Evolutionary conservation across 2,797 vertebrate genomes (phyloP).

Genomic region (Potorous gilbertii): DNA sequence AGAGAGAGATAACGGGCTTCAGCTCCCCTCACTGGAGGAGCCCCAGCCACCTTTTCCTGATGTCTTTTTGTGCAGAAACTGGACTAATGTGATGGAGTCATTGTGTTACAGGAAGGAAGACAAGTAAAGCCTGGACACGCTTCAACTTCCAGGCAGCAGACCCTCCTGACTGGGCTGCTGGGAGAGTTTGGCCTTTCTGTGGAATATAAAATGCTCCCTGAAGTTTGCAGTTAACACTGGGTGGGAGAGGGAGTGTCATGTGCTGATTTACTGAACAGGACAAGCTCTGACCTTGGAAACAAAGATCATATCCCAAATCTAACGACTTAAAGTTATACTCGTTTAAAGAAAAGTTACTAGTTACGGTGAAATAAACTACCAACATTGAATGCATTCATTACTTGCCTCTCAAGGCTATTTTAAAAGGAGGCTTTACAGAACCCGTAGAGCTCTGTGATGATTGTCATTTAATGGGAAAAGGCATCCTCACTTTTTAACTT

Average conservation of each 20-base stretch:
- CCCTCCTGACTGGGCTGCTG: not conserved
- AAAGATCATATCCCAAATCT: not conserved
- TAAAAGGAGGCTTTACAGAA: not conserved
- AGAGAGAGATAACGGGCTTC: not conserved
- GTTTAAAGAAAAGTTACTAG: not conserved
- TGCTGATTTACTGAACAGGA: not conserved
- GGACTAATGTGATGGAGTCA: not conserved
- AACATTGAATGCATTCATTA: not conserved
- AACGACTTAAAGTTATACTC: not conserved
- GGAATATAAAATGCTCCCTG: not conserved
- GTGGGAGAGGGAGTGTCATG: not conserved
- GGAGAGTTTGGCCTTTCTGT: not conserved
- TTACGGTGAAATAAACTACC: not conserved
- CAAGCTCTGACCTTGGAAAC: not conserved
- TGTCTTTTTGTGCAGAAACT: not conserved
- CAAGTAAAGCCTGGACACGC: not conserved
- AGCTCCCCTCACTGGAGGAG: not conserved
- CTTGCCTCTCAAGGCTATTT: not conserved
- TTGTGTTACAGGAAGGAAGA: not conserved
- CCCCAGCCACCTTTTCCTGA: not conserved
- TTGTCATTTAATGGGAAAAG: not conserved
- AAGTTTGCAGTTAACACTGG: not conserved
- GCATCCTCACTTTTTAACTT: not conserved
- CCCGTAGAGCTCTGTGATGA: not conserved
- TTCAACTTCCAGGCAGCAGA: not conserved